A percentile compares a stretch with the other conserved stretches of the same genome.
Conservation (phyloP, 2,888 invertebrate species). For the Steromphala cineraria region DNA sequence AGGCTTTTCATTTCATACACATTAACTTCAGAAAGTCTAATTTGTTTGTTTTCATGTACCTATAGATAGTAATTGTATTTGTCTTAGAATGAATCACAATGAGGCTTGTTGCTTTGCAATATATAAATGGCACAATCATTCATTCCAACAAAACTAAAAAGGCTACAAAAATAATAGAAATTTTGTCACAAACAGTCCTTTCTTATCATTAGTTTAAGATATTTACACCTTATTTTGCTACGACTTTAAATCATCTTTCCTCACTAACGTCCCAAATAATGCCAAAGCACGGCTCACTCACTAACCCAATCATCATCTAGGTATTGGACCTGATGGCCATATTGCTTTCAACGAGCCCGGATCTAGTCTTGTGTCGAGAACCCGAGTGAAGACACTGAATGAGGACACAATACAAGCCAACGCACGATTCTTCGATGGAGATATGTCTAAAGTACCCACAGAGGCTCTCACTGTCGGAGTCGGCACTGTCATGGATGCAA, state of each 20-base stretch:
- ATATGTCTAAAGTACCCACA: conserved; percentile 92
- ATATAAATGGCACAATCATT: no score
- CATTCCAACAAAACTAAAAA: no score
- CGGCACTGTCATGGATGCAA: conserved; percentile 98
- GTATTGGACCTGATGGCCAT: conserved; percentile 99
- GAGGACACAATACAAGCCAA: conserved; percentile 98
- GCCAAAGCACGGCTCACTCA: no score
- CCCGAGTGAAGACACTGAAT: conserved; percentile 96
- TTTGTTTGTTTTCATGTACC: no score
- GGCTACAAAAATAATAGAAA: not conserved
- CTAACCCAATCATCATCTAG: conserved; percentile 78
- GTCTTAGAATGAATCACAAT: no score
- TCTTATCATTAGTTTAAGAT: not conserved
- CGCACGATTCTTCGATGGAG: conserved; percentile 96
- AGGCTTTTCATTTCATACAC: no score
- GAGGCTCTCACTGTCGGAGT: conserved; percentile 98
- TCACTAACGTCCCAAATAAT: no score
- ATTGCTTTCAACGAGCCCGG: conserved; percentile 99
- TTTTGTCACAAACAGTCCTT: not conserved
- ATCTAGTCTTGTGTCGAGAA: conserved; percentile 94
- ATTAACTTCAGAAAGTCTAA: no score
- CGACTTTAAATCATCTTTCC: not conserved
- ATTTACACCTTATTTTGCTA: not conserved
- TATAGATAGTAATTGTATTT: no score
- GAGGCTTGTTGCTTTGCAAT: no score